phyloP scores from a whole-genome alignment of 64 coral and sea anemone genomes.

The Montipora efflorescens region DNA sequence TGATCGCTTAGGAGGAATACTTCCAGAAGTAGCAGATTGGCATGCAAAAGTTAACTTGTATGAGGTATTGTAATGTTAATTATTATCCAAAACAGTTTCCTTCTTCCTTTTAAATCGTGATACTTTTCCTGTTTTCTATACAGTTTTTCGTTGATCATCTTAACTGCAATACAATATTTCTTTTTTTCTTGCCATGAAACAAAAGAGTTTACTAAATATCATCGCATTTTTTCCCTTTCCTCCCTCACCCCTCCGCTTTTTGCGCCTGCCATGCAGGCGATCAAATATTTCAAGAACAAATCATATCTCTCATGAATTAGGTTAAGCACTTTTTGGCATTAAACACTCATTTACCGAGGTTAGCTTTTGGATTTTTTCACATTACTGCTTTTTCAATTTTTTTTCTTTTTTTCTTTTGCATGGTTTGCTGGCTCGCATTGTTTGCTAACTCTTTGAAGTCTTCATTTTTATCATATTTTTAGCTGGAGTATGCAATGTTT shows the following conservation, averaged over 20 bases:
- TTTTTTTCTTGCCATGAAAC: constrained; percentile 22
- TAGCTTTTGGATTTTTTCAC: not conserved
- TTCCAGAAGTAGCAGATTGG: constrained; percentile 66
- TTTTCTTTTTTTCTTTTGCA: constrained; percentile 17
- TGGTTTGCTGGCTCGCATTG: not conserved
- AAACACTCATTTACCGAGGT: constrained; percentile 22
- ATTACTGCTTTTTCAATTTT: not conserved
- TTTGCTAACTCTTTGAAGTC: not conserved
- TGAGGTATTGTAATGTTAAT: constrained; percentile 39
- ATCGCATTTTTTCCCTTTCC: constrained; percentile 14
- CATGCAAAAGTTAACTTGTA: constrained; percentile 73
- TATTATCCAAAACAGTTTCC: not conserved
- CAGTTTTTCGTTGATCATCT: constrained; percentile 22
- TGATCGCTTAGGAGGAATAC: constrained; percentile 41
- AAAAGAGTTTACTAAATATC: constrained; percentile 5
- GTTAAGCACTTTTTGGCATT: constrained; percentile 20
- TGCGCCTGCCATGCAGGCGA: not conserved
- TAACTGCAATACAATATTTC: constrained; percentile 9
- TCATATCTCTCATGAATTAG: too few species aligned
- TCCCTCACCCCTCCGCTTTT: constrained; percentile 1
- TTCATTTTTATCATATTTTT: constrained; percentile 13
- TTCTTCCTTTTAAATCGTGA: constrained; percentile 23
- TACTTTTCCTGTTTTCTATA: constrained; percentile 9
- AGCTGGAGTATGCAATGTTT: constrained; percentile 60
- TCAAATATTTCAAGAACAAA: constrained; percentile 24